A percentile compares a stretch with the other conserved stretches of the same genome.
These are phyloP conservation scores for Momotus momota DNA, from an alignment of 2,797 vertebrate species.

Conservation along the genomic window DNA sequence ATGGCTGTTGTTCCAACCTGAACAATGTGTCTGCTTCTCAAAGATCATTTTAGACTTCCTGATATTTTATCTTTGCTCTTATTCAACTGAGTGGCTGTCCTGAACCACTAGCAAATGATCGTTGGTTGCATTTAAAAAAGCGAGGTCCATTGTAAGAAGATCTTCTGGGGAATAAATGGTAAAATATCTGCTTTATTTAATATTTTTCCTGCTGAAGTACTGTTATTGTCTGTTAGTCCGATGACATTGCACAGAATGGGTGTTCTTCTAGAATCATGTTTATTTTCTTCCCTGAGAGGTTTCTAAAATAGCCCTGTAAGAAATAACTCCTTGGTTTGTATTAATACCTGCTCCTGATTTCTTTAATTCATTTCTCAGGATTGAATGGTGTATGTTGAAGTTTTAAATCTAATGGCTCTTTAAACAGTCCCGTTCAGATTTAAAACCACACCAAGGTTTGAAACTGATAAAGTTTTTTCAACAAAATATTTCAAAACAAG, in stretches of 20 bases:
- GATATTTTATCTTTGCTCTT: neutral
- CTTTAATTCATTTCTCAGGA: neutral
- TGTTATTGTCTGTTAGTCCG: neutral
- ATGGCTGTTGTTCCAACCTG: neutral
- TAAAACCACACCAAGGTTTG: neutral
- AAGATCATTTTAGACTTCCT: neutral
- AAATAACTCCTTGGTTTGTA: neutral
- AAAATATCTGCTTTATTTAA: neutral
- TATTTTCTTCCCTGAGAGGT: neutral
- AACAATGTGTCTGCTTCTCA: neutral
- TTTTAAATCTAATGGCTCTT: neutral
- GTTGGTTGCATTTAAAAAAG: neutral
- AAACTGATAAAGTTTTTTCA: neutral
- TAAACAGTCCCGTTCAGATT: neutral
- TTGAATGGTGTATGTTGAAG: neutral
- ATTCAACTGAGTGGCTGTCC: neutral
- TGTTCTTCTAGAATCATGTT: neutral
- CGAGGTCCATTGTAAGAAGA: neutral
- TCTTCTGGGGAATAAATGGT: neutral
- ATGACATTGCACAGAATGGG: neutral
- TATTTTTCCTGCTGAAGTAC: neutral
- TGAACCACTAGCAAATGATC: neutral
- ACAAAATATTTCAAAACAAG: conserved; percentile 10
- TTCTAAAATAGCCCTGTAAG: neutral
- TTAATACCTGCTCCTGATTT: neutral